Evolutionary conservation across 2,888 invertebrate genomes (phyloP).

Genomic region (Endotricha flammealis): DNA sequence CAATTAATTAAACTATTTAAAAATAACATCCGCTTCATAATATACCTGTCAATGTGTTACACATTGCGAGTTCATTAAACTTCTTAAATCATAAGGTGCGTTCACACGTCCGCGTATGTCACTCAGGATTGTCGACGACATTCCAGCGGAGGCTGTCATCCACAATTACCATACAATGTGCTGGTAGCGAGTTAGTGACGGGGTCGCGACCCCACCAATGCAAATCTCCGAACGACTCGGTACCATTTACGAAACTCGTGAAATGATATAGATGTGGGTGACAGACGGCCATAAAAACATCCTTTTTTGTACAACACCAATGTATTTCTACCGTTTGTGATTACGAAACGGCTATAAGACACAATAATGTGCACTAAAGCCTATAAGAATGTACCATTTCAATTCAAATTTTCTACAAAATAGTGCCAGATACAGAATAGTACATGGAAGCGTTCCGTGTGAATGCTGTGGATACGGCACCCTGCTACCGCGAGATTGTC

Average conservation of each 20-base stretch:
- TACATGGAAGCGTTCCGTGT: slow-evolving; percentile 56
- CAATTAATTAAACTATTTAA: slow-evolving; percentile 19
- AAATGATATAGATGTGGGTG: slow-evolving; percentile 14
- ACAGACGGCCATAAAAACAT: slow-evolving; percentile 22
- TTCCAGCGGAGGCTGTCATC: slow-evolving; percentile 40
- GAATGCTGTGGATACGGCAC: slow-evolving; percentile 49
- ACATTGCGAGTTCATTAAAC: slow-evolving; percentile 38
- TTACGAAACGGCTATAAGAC: slow-evolving; percentile 12
- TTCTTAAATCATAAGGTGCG: slow-evolving; percentile 33
- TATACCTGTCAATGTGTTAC: slow-evolving; percentile 26
- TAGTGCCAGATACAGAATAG: slow-evolving; percentile 21
- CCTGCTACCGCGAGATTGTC: slow-evolving; percentile 68
- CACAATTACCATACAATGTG: slow-evolving; percentile 71
- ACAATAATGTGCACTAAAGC: slow-evolving; percentile 3
- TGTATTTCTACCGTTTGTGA: slow-evolving; percentile 18
- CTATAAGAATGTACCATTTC: neutral
- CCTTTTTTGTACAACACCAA: slow-evolving; percentile 24
- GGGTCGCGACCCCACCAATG: slow-evolving; percentile 44
- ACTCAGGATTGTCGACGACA: slow-evolving; percentile 37
- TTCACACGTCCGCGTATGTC: slow-evolving; percentile 28
- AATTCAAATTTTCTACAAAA: neutral
- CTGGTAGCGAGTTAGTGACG: slow-evolving; percentile 53
- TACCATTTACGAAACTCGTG: slow-evolving; percentile 17
- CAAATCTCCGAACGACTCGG: slow-evolving; percentile 14
- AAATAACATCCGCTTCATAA: slow-evolving; percentile 21